Evolutionary conservation across 2,113 vertebrate genomes (phyloP).

Genomic region (Eleginops maclovinus): DNA sequence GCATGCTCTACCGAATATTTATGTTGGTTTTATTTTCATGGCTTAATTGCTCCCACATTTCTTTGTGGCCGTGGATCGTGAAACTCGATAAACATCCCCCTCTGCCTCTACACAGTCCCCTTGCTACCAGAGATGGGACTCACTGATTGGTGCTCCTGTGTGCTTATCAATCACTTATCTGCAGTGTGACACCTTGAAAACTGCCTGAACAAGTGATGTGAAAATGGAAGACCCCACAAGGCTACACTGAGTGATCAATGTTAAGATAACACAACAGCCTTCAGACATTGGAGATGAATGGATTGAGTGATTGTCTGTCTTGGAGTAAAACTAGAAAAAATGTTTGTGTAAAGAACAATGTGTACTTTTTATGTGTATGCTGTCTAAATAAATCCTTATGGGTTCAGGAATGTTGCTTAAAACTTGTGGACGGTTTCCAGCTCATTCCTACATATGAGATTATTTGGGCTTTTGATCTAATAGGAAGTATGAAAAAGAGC

Average conservation of each 20-base stretch:
- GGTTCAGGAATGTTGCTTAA: slow-evolving; percentile 12
- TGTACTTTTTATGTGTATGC: background rate
- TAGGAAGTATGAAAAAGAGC: no score
- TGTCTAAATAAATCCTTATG: slow-evolving; percentile 25
- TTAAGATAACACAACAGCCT: slow-evolving; percentile 34
- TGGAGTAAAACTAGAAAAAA: background rate
- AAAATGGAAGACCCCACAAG: slow-evolving; percentile 5
- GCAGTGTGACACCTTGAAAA: slow-evolving; percentile 15
- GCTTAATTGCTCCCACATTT: slow-evolving; percentile 53
- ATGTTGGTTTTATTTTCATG: slow-evolving; percentile 46
- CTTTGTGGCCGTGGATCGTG: slow-evolving; percentile 11
- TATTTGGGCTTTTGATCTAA: slow-evolving; percentile 23
- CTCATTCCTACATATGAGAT: slow-evolving; percentile 22
- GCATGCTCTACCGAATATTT: slow-evolving; percentile 37
- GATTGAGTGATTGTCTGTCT: slow-evolving; percentile 5
- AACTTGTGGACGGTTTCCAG: slow-evolving; percentile 26
- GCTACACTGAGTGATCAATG: slow-evolving; percentile 14
- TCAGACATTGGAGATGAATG: slow-evolving; percentile 31
- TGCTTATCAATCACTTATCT: slow-evolving; percentile 34
- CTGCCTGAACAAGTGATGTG: slow-evolving; percentile 11
- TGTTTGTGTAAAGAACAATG: slow-evolving; percentile 4
- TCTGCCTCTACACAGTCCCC: background rate
- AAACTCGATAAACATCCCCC: background rate
- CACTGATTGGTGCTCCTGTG: slow-evolving; percentile 9
- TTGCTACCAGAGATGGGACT: background rate